Base-by-base conservation (phyloP, 2,888 invertebrate species). In the Thereva unica region DNA sequence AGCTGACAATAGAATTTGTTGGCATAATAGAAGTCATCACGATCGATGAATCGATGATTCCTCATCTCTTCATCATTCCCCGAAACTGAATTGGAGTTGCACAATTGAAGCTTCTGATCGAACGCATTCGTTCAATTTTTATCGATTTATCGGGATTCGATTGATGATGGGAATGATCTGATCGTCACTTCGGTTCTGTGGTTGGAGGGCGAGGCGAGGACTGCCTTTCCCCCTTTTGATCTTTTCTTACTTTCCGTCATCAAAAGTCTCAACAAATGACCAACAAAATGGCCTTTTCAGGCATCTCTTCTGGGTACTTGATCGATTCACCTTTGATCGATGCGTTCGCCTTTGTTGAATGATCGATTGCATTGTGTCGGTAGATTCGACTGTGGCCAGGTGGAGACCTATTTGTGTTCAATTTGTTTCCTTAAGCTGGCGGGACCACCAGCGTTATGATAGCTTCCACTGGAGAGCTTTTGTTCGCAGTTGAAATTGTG, bases 1-100 rank as follows among this genome's bases (percentile, higher is more conserved):
- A n/a, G 64, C 38, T 45, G 40, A 64, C 54, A 64, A 64, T 54
- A 55, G 47, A 54, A 54, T 64, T 56, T 53, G 53, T 64, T 53
- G 47, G 34, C 38, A 64, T 64, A 64, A 64, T 64, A 64, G 64
- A 64, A 54, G 64, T 64, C 64, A 64, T 64, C 61, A 61, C 61
- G 61, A 61, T 61, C 61, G 61, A 40, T 23, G 23, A 23, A 23
- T 23, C 9, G 55, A 50, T 50, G 61, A 61, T 61, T 61, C 50
- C 34, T 61, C 61, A 61, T 61, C 61, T 61, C 61, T 61, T 61
- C 61, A 61, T 61, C 61, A 49, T 50, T 23, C 10, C 34, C 10
- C 34, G 34, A 41, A 53, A n/a, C n/a, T 40, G 38, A 37, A 5
- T 53, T 53, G 9, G 35, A 9, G 9, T 6, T 53, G 50, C 40